phyloP scores from a whole-genome alignment of 2,888 invertebrate species.

The Cryptocephalus moraei region DNA sequence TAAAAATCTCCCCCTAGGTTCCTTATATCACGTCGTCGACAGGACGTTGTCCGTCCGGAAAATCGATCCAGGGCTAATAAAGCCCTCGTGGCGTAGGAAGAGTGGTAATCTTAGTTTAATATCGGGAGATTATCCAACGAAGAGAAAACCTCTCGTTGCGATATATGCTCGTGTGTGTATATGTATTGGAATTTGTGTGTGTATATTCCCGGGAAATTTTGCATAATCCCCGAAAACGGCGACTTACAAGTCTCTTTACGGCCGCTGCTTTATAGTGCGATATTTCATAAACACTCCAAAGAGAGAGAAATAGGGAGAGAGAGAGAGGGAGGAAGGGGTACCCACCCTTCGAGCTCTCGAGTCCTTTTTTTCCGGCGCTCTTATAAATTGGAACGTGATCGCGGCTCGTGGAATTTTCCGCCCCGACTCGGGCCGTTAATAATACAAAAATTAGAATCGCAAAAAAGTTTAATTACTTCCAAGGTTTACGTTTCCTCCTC shows the following conservation, averaged over 20 bases:
- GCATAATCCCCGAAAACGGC: neutral
- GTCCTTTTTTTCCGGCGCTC: too few relatives aligned
- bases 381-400: neutral
- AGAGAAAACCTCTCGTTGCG: neutral
- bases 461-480: too few relatives aligned
- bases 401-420: neutral
- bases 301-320: neutral
- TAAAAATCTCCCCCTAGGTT: too few relatives aligned
- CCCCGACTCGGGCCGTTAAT: too few relatives aligned
- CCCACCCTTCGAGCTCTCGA: too few relatives aligned
- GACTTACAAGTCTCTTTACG: neutral
- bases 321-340: neutral
- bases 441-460: too few relatives aligned
- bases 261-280: neutral
- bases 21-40: too few relatives aligned
- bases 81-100: neutral
- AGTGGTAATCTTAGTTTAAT: slow-evolving; percentile 10
- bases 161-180: neutral
- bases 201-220: neutral
- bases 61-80: neutral
- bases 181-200: too few relatives aligned
- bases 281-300: neutral
- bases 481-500: too few relatives aligned
- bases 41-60: too few relatives aligned
- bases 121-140: slow-evolving; percentile 9